phyloP scores from a whole-genome alignment of 2,797 vertebrate species.

The Micrastur ruficollis region DNA sequence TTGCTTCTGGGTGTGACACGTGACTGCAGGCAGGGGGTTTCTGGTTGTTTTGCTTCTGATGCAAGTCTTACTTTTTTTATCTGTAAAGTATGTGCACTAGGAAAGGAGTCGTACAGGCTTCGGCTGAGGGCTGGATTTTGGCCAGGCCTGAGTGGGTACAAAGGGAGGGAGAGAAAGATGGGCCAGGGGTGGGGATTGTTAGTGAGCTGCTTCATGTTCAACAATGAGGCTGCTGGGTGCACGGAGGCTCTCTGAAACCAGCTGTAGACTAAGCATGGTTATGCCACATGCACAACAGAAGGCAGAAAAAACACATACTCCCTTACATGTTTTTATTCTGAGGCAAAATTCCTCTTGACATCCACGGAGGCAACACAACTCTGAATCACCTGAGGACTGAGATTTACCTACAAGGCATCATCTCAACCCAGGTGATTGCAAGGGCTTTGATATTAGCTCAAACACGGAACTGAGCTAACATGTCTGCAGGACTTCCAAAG shows the following conservation, averaged over 20 bases:
- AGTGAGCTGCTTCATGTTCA: not conserved
- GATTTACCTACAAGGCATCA: constrained; percentile 26
- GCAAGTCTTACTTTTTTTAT: not conserved
- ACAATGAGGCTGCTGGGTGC: not conserved
- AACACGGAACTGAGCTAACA: constrained; percentile 41
- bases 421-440: not conserved
- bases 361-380: not conserved
- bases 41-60: not conserved
- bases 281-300: not conserved
- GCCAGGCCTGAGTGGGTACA: not conserved
- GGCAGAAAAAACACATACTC: not conserved
- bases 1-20: not conserved
- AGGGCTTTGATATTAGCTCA: constrained; percentile 40
- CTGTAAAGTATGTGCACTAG: not conserved
- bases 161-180: not conserved
- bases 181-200: not conserved
- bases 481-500: constrained; percentile 43
- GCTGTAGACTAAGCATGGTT: not conserved
- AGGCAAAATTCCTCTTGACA: not conserved
- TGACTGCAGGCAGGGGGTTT: constrained; percentile 2
- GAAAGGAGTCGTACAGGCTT: not conserved
- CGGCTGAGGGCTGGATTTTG: not conserved
- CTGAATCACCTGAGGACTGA: constrained; percentile 10
- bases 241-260: not conserved
- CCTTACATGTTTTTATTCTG: not conserved